Base-by-base conservation (phyloP, 2,113 vertebrate species). In the Protomyctophum bolini region DNA sequence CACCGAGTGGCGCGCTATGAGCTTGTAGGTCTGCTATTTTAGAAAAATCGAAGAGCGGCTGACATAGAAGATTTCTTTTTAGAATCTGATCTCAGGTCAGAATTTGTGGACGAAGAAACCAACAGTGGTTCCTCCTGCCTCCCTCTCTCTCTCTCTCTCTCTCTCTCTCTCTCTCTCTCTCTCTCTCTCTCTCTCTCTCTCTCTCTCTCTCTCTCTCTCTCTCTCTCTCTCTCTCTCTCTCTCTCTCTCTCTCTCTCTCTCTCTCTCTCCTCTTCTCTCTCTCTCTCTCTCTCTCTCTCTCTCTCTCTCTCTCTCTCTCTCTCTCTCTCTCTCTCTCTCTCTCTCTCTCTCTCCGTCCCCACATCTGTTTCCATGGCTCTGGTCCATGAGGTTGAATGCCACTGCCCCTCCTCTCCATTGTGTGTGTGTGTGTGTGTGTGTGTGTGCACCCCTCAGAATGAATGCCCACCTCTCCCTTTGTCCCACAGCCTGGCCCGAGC, bases 281-380 rank as follows among this genome's bases (percentile, higher is more conserved):
- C 77, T 6, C 79, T 78, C 80, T 77, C 80, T 86, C 77, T 6
- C 79, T 78, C 80, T 77, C 80, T 86, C 77, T 6, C 79, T 78
- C 80, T 77, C 80, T 86, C 77, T 6, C 79, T 78, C 80, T 77
- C 80, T 86, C 77, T 6, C 79, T 78, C 80, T 77, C 80, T 86
- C 77, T 6, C 79, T 78, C 80, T 77, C 80, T 86, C 77, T 6
- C 79, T 78, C 80, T 77, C 33, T 41, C 33, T 3, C 33, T 2
- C 33, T 41, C 33, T 21, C 21, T 6, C 79, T 78, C 80, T 77
- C 80, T 86, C 77, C 80, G 60, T n/a, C 59, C 41, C 6, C 86
- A 87, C 90, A 88, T 90, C 90, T 90, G 90, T 86, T 87, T 88
- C 77, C n/a, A 66, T 89, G 86, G 85, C 84, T 75, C 72, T 45